Conservation (phyloP, 2,113 vertebrate genomes). For the Prunella himalayana region DNA sequence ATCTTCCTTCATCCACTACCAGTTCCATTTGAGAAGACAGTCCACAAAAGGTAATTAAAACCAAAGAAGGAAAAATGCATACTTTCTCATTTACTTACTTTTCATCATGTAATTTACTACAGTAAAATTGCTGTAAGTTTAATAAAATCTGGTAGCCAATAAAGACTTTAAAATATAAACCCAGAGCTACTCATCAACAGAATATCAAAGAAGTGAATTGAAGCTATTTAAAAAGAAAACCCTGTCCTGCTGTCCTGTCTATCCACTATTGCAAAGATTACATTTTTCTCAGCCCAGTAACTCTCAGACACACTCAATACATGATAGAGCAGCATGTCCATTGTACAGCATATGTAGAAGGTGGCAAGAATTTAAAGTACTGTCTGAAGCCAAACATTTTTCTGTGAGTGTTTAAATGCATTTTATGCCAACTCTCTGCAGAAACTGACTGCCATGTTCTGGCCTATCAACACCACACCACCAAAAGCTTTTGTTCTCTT, state of each 20-base stretch:
- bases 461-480: not conserved
- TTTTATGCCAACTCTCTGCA: not conserved
- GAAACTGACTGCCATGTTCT: not conserved
- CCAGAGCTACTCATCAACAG: not conserved
- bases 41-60: not conserved
- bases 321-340: not conserved
- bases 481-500: not conserved
- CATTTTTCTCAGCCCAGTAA: not conserved
- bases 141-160: not conserved
- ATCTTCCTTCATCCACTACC: not conserved
- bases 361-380: not conserved
- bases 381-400: not conserved
- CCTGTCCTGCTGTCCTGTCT: not conserved
- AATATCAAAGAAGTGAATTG: not conserved
- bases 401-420: not conserved
- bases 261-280: not conserved
- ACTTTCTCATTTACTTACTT: not conserved
- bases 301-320: not conserved
- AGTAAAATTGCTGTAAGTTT: not conserved
- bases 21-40: not conserved
- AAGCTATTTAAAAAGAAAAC: not conserved
- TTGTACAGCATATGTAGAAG: not conserved
- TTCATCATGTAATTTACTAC: not conserved
- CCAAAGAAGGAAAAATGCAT: not conserved
- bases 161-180: not conserved